phyloP scores from a whole-genome alignment of 2,113 vertebrate genomes.

The Malurus cyaneus region DNA sequence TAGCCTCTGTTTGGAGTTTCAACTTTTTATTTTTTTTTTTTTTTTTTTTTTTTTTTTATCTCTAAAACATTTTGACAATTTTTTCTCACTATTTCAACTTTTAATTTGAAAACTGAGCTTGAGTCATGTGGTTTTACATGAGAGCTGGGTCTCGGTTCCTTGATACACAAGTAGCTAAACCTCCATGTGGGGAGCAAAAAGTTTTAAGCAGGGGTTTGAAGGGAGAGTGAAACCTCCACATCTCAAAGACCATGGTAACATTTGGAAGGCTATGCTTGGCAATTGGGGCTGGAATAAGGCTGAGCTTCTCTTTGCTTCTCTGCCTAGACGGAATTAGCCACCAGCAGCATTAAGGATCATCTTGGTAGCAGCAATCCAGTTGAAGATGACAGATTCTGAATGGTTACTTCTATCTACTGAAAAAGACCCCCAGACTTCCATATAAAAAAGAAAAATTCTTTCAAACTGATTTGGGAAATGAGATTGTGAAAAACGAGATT shows the following conservation, averaged over 20 bases:
- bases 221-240: neutral
- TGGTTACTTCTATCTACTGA: neutral
- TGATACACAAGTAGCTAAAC: neutral
- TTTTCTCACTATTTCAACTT: neutral
- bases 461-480: neutral
- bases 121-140: neutral
- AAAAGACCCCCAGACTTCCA: neutral
- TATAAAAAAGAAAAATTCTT: neutral
- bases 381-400: neutral
- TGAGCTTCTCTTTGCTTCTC: neutral
- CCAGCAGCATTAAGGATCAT: neutral
- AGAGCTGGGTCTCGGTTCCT: neutral
- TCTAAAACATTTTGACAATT: neutral
- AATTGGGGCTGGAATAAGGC: neutral
- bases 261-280: neutral
- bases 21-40: too few species aligned
- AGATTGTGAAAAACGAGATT: neutral
- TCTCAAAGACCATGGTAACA: neutral
- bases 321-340: neutral
- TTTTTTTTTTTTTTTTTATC: too few species aligned
- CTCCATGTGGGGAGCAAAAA: neutral
- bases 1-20: neutral
- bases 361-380: neutral
- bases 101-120: neutral
- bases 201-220: neutral